Percentiles rank a stretch among this genome's conserved stretches.
Evolutionary conservation across 2,797 vertebrate genomes (phyloP).

Genomic region (Microchirus variegatus): DNA sequence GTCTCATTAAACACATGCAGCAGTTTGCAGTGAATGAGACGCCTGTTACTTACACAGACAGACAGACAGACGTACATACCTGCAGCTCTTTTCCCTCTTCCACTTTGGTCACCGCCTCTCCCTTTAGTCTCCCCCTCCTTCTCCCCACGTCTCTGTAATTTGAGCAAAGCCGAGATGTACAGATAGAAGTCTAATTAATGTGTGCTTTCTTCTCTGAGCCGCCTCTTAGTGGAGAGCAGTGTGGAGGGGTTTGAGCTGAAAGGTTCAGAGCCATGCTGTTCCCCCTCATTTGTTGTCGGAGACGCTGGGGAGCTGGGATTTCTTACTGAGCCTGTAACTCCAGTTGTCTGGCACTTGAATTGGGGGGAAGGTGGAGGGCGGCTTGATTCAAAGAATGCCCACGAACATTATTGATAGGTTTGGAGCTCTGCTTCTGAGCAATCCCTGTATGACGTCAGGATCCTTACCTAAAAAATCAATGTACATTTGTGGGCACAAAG

Average conservation of each 20-base stretch:
- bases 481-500: slow-evolving; percentile 1
- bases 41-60: not conserved
- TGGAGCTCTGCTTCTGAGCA: slow-evolving; percentile 22
- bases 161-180: slow-evolving; percentile 45
- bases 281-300: slow-evolving; percentile 59
- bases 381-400: slow-evolving; percentile 43
- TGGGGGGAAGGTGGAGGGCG: slow-evolving; percentile 9
- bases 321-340: slow-evolving; percentile 41
- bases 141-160: slow-evolving; percentile 10
- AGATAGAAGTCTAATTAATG: slow-evolving; percentile 66
- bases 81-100: slow-evolving; percentile 1
- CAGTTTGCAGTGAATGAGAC: not conserved
- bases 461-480: not conserved
- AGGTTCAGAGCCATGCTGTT: slow-evolving; percentile 36
- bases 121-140: slow-evolving; percentile 1
- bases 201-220: slow-evolving; percentile 54
- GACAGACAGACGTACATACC: not conserved
- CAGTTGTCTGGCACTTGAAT: slow-evolving; percentile 20
- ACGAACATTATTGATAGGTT: slow-evolving; percentile 34
- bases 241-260: slow-evolving; percentile 41
- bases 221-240: slow-evolving; percentile 32
- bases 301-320: slow-evolving; percentile 53
- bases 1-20: not conserved
- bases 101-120: slow-evolving; percentile 2
- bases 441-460: slow-evolving; percentile 12